A percentile compares a stretch with the other conserved stretches of the same genome.
Evolutionary conservation across 1,140 invertebrate species (phyloP).

Genomic region (Cecropterus lyciades): DNA sequence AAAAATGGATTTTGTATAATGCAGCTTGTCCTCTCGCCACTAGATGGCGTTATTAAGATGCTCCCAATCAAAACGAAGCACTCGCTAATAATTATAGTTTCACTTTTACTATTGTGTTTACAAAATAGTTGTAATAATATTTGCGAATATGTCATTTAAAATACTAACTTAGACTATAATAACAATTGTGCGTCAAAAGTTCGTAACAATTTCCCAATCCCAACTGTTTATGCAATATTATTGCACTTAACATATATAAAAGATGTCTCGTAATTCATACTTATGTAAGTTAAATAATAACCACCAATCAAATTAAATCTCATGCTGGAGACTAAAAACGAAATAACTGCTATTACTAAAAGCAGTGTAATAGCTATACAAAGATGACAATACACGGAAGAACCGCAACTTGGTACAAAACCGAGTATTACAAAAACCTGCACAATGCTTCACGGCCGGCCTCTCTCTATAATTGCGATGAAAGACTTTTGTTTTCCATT

Average conservation of each 20-base stretch:
- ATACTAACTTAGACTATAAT: too few species aligned
- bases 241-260: too few species aligned
- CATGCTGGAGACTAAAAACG: neutral
- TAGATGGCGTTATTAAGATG: slow-evolving; percentile 32
- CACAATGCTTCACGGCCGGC: slow-evolving; percentile 45
- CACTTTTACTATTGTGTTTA: too few species aligned
- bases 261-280: too few species aligned
- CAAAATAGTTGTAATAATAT: too few species aligned
- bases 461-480: slow-evolving; percentile 53
- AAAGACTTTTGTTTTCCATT: slow-evolving; percentile 55
- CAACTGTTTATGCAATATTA: too few species aligned
- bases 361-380: slow-evolving; percentile 13
- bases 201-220: too few species aligned
- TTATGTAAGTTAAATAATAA: neutral
- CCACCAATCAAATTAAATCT: neutral
- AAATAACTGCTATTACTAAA: neutral
- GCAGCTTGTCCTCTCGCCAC: neutral
- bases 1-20: too few species aligned
- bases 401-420: slow-evolving; percentile 34
- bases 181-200: too few species aligned
- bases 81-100: too few species aligned
- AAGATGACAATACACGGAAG: slow-evolving; percentile 54
- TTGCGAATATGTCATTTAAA: too few species aligned
- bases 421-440: slow-evolving; percentile 46
- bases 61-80: too few species aligned